A percentile compares a stretch with the other conserved stretches of the same genome.
Conservation (phyloP, 2,888 invertebrate genomes). For the Phanerotoma sp. region DNA sequence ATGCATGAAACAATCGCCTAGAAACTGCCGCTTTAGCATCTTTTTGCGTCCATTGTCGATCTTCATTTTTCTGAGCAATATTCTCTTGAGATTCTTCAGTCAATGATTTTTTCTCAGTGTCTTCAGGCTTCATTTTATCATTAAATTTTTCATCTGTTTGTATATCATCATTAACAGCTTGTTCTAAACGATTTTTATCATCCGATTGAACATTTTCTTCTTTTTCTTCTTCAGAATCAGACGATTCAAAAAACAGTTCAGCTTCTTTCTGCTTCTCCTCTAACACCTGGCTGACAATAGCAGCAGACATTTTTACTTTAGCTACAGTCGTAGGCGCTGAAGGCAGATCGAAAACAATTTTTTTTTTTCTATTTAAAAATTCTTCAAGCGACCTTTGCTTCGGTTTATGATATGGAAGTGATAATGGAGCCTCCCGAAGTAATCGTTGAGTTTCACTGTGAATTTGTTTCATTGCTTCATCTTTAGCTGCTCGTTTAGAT, state of each 20-base stretch:
- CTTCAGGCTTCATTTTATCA: neutral
- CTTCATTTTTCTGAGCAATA: too few species aligned
- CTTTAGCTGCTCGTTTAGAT: constrained; percentile 48
- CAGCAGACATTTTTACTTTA: constrained; percentile 67
- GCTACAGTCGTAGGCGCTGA: constrained; percentile 56
- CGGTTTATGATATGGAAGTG: constrained; percentile 85
- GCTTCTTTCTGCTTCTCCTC: constrained; percentile 75
- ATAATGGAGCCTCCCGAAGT: constrained; percentile 72
- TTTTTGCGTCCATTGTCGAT: too few species aligned
- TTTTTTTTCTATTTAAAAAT: constrained; percentile 66
- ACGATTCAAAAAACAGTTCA: constrained; percentile 73
- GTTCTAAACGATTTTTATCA: too few species aligned
- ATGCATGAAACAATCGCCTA: neutral
- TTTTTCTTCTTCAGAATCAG: constrained; percentile 59
- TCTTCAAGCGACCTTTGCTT: constrained; percentile 78
- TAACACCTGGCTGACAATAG: constrained; percentile 65
- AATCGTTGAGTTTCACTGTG: constrained; percentile 83
- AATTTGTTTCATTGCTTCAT: constrained; percentile 72
- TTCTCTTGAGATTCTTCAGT: too few species aligned
- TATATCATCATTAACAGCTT: too few species aligned
- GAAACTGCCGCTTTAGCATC: neutral
- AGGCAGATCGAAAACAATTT: constrained; percentile 43
- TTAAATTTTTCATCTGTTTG: too few species aligned
- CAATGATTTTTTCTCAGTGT: too few species aligned
- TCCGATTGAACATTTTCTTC: neutral